Evolutionary conservation across 2,113 vertebrate genomes (phyloP), one percentile per base, ranked within the genome.

Genomic region (Orcinus orca): DNA sequence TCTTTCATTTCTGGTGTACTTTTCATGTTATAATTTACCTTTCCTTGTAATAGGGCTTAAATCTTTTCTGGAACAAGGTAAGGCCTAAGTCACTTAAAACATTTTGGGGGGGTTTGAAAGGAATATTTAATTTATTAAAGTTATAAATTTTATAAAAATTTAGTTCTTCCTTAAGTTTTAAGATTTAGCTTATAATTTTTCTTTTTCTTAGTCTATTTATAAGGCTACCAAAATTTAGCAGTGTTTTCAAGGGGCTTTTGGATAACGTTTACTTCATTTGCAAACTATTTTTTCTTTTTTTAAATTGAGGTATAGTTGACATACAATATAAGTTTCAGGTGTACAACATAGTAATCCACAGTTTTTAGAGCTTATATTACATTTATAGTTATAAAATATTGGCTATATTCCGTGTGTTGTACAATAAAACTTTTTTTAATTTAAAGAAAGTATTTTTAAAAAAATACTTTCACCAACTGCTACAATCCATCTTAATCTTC

Each of bases 81-180:
- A 20, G 5, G 5, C 33, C 55, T 83, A 90, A 76, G 29, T 83
- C 50, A 81, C 36, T 50, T 62, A 58, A 88, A 74, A n/a, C 31
- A 65, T 31, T 63, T 83, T 31, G 9, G 62, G 62, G 15, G 29
- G 44, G 79, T 92, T 95, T 71, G 18, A 36, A 96, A 96, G 36
- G 38, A 80, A 44, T 67, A 60, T 84, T 91, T 73, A 86, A 82
- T 83, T 92, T 87, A 79, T 74, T 71, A 68, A 95, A 89, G 41
- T 84, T 62, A 90, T 13, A 23, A 2, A 29, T 79, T 90, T 74
- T 73, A 62, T 81, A 76, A 95, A 93, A 76, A 55, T 60, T 38
- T 79, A n/a, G 11, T 85, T 92, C 36, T 53, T 53, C 50, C 13
- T 90, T 91, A 86, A 26, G 5, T 95, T 94, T 96, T 67, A 71